Conservation (phyloP, 2,113 vertebrate species). For the Labrus mixtus region DNA sequence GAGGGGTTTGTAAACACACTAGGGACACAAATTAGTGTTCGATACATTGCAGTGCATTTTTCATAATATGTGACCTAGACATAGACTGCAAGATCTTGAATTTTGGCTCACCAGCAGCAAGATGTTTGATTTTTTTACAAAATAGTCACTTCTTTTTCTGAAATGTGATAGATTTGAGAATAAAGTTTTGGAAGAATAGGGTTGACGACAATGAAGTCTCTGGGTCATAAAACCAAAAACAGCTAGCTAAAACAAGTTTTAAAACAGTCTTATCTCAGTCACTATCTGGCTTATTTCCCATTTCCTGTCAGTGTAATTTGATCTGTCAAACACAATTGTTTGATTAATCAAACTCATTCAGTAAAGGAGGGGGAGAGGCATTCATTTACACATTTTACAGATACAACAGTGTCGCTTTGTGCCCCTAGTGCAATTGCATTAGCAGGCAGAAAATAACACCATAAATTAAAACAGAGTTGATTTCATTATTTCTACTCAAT, state of each 20-base stretch:
- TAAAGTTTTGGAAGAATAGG: too few species aligned
- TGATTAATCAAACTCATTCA: not conserved
- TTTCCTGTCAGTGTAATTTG: not conserved
- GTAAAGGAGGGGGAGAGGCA: not conserved
- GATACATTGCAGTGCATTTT: too few species aligned
- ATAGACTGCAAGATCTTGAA: too few species aligned
- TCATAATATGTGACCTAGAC: too few species aligned
- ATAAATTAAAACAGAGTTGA: not conserved
- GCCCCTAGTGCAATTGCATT: not conserved
- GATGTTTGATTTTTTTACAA: not conserved
- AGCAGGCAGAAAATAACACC: not conserved
- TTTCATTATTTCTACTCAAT: not conserved
- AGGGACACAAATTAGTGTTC: too few species aligned
- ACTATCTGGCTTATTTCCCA: not conserved
- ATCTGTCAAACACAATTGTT: not conserved
- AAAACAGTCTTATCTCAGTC: not conserved
- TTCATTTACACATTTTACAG: not conserved
- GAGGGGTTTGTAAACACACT: too few species aligned
- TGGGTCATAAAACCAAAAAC: not conserved
- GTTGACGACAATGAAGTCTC: not conserved
- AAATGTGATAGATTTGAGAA: not conserved
- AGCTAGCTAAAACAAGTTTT: too few species aligned
- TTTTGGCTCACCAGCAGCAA: too few species aligned
- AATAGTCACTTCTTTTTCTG: not conserved
- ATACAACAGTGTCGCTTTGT: not conserved